Conservation (phyloP, 2,797 vertebrate species). For the Uromys caudimaculatus region DNA sequence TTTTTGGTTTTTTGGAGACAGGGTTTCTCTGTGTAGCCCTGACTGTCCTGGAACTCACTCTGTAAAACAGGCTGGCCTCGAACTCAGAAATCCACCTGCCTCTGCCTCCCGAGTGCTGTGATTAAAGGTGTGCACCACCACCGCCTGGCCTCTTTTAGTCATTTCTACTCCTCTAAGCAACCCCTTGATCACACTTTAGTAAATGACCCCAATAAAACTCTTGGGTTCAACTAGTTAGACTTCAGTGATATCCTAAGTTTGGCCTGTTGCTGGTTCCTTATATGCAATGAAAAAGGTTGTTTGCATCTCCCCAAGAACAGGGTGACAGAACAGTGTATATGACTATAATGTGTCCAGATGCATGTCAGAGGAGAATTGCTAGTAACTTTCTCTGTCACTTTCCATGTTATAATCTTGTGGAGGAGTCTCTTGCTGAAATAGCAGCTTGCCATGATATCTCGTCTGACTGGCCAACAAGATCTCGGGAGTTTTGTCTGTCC, state of each 20-base stretch:
- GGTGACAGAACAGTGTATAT: neutral
- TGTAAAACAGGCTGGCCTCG: too few relatives aligned
- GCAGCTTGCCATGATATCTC: neutral
- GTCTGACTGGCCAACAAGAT: neutral
- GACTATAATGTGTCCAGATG: too few relatives aligned
- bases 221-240: neutral
- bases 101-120: too few relatives aligned
- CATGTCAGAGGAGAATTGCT: neutral
- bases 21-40: too few relatives aligned
- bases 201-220: neutral
- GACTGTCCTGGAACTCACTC: too few relatives aligned
- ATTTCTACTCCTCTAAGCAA: neutral
- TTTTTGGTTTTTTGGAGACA: too few relatives aligned
- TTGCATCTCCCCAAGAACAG: neutral
- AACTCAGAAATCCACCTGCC: too few relatives aligned
- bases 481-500: neutral
- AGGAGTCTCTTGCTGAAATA: neutral
- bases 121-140: too few relatives aligned
- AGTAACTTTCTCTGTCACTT: neutral
- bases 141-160: neutral
- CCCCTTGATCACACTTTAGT: neutral
- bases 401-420: neutral
- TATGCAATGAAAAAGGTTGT: neutral
- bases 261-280: neutral
- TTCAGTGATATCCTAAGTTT: neutral